Base-by-base conservation (phyloP, 2,888 invertebrate genomes). In the Caenorhabditis plicata region DNA sequence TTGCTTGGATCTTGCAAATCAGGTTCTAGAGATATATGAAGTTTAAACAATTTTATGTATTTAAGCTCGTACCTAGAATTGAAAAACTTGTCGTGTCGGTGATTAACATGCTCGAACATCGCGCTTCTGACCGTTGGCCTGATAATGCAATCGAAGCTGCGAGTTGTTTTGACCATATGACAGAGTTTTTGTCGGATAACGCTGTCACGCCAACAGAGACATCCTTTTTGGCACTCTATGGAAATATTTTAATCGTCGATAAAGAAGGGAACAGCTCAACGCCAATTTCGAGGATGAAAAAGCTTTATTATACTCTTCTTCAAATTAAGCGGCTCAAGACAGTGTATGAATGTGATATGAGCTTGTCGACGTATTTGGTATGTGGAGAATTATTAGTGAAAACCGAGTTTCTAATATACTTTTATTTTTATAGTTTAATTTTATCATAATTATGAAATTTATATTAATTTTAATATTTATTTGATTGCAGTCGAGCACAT, bases 111-210 rank as follows among this genome's bases (percentile, higher is more conserved):
- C 42, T 64, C 27, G 64, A 64, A 26, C 23, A 36, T 15, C 46
- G 56, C 7, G 64, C 58, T 17, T 19, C 51, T 4, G 13, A 31
- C n/a, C 49, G 62, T 19, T 69, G 66, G 62, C 69, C 69, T 0
- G 53, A 61, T 19, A 69, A 69, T 42, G 61, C 64, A 3, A 49
- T 66, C 17, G 44, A 61, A 20, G 64, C 50, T 4, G 54, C 64
- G 1, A 51, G 49, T 15, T 46, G 56, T 8, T 51, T 65, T 22
- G 57, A 67, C 7, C 45, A 51, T n/a, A 55, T 67, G 40, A 40
- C 51, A 4, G 44, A 53, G 22, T 23, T 40, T 15, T 20, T 64
- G 3, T 31, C 48, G 3, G 35, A 26, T 2, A 46, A 50, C 36
- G 44, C 47, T 8, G 46, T 64, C 17, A 64, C 66, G 5, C 69